phyloP scores from a whole-genome alignment of 2,113 vertebrate species.

The Macroglossus sobrinus region DNA sequence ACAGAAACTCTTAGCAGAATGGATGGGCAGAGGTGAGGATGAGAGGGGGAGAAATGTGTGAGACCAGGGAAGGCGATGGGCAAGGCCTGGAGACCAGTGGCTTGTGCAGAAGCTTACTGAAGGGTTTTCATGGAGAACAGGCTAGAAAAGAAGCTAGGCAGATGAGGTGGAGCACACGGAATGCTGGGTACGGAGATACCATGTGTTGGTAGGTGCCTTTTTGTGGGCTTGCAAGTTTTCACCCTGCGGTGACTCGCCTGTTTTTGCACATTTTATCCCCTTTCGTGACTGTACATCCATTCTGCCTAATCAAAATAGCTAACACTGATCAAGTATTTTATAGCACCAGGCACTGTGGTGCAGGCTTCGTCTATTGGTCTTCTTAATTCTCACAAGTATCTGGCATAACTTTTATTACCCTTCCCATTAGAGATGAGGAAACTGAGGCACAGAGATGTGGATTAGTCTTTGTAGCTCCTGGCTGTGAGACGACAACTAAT shows the following conservation, averaged over 20 bases:
- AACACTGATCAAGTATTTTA: background rate
- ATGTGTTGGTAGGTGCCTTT: fast-evolving
- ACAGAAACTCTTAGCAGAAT: background rate
- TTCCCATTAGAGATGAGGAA: background rate
- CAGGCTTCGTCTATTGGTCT: background rate
- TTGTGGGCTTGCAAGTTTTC: background rate
- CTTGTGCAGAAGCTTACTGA: background rate
- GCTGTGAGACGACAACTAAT: background rate
- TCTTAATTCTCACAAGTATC: background rate
- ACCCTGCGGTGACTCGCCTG: background rate
- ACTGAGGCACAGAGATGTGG: background rate
- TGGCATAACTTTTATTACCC: background rate
- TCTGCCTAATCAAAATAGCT: background rate
- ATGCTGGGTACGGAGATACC: background rate
- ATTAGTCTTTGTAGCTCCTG: background rate
- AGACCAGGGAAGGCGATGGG: background rate
- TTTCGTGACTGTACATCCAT: background rate
- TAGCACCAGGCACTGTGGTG: background rate
- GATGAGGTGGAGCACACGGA: background rate
- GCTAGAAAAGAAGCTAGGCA: background rate
- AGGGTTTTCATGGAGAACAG: background rate
- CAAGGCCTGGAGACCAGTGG: background rate
- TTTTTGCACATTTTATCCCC: background rate
- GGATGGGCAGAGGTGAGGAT: background rate
- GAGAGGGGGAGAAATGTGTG: fast-evolving